These are phyloP conservation scores for Enteromius paludinosus DNA, from an alignment of 2,797 vertebrate genomes.

Conservation along the genomic window DNA sequence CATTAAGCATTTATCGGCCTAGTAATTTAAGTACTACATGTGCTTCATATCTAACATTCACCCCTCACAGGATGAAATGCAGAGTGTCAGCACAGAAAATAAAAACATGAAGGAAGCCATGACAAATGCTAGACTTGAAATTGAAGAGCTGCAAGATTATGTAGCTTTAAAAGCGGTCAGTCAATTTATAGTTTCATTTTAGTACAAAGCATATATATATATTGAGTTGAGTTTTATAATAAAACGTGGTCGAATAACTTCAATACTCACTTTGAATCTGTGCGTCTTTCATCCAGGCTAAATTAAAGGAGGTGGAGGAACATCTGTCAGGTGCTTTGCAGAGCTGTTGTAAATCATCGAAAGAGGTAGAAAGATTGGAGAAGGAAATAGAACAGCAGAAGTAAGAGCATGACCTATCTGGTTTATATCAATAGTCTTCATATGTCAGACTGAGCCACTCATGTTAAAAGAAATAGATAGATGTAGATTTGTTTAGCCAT, in stretches of 20 bases:
- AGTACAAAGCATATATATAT: constrained; percentile 2
- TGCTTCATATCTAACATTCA: constrained; percentile 4
- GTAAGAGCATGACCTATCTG: constrained; percentile 62
- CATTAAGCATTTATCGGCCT: neutral
- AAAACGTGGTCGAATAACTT: neutral
- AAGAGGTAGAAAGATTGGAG: constrained; percentile 74
- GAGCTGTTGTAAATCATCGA: constrained; percentile 76
- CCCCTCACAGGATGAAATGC: constrained; percentile 71
- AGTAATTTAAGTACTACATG: neutral
- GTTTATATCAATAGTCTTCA: constrained; percentile 14
- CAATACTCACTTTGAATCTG: neutral
- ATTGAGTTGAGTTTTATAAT: neutral
- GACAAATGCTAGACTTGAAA: constrained; percentile 74
- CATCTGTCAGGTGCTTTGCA: constrained; percentile 74
- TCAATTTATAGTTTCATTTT: neutral
- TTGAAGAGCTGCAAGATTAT: constrained; percentile 70
- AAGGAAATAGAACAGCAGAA: constrained; percentile 65
- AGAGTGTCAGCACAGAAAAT: constrained; percentile 72
- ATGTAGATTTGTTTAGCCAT: neutral
- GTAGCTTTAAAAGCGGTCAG: constrained; percentile 75
- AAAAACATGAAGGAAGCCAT: constrained; percentile 70
- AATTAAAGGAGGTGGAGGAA: constrained; percentile 76
- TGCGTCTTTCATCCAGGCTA: constrained; percentile 72
- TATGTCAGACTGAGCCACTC: neutral
- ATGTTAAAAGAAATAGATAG: neutral